These are phyloP conservation scores for Orthonychiurus folsomi DNA, from an alignment of 2,888 invertebrate species.

Conservation along the genomic window DNA sequence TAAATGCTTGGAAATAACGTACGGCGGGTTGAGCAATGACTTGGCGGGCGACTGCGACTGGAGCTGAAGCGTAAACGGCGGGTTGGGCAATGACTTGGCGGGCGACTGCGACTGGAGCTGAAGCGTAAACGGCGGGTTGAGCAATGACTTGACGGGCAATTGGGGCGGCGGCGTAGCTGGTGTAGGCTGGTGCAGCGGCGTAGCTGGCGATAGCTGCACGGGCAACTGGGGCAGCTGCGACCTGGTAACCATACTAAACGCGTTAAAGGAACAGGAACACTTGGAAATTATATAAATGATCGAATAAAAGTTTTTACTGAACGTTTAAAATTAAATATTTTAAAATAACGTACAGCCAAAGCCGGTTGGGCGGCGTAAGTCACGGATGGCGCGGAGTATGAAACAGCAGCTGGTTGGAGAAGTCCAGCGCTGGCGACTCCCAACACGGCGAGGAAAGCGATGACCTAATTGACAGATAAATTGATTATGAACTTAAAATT, in stretches of 20 bases:
- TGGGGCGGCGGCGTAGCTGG: too few relatives aligned
- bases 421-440: background rate
- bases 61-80: background rate
- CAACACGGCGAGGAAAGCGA: background rate
- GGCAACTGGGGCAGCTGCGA: background rate
- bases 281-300: background rate
- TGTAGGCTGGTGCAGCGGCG: too few relatives aligned
- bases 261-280: background rate
- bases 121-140: background rate
- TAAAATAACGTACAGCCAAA: background rate
- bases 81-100: background rate
- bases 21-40: background rate
- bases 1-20: too few relatives aligned
- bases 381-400: background rate
- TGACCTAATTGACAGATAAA: background rate
- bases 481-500: background rate
- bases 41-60: too few relatives aligned
- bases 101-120: background rate
- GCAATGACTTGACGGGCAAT: background rate
- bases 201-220: too few relatives aligned
- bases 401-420: background rate
- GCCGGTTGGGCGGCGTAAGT: background rate
- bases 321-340: background rate
- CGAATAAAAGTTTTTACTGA: background rate
- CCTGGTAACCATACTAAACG: background rate